Conservation (phyloP, 23 tunicate genomes). For the Diplosoma virens region DNA sequence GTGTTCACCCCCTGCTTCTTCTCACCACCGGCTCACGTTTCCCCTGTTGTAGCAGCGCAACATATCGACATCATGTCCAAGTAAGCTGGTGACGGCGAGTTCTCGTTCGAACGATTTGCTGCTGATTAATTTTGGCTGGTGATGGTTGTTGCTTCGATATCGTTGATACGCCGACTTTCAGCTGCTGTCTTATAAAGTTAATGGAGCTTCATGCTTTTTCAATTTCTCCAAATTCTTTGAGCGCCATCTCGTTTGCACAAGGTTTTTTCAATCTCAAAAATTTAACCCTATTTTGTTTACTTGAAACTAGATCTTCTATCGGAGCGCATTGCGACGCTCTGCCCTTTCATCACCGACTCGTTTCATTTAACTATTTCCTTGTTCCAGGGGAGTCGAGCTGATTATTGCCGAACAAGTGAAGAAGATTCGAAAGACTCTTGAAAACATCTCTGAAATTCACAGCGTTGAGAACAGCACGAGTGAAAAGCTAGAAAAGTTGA, state of each 20-base stretch:
- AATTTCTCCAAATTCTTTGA: too few relatives aligned
- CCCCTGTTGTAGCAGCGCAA: slow-evolving; percentile 50
- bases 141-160: too few relatives aligned
- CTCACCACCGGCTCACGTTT: slow-evolving; percentile 54
- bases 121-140: too few relatives aligned
- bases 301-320: too few relatives aligned
- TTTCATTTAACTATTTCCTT: background rate
- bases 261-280: background rate
- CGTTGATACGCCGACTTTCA: too few relatives aligned
- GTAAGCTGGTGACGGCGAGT: too few relatives aligned
- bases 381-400: slow-evolving; percentile 39
- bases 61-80: slow-evolving; percentile 53
- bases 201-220: too few relatives aligned
- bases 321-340: background rate
- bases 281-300: background rate
- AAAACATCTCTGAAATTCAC: slow-evolving; percentile 32
- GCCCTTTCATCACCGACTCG: background rate
- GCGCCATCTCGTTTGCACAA: too few relatives aligned
- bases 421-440: slow-evolving; percentile 39
- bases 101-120: too few relatives aligned
- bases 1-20: slow-evolving; percentile 74
- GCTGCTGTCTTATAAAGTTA: too few relatives aligned
- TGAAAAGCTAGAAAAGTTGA: slow-evolving; percentile 25
- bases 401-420: slow-evolving; percentile 39
- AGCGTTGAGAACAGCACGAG: slow-evolving; percentile 33